Evolutionary conservation across 2,797 vertebrate species (phyloP), one percentile per base, ranked within the genome.

Genomic region (Chelmon rostratus): DNA sequence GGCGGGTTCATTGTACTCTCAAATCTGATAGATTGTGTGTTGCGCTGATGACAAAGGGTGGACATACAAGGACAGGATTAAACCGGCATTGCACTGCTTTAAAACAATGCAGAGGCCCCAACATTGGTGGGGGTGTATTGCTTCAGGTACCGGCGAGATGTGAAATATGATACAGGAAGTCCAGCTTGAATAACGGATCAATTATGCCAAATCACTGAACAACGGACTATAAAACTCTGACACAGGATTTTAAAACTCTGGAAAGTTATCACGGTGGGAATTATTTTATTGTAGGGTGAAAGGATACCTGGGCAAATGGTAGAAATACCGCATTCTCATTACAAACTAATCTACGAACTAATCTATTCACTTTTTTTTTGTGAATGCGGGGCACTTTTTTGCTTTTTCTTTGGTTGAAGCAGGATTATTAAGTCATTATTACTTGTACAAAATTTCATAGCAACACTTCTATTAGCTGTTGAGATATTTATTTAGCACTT

Each of bases 1-100:
- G 57, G 38, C 69, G 66, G 77, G 9, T 76, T 84, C n/a, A 54
- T 56, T 2, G 33, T 56, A 58, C 65, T 81, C n/a, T 64, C 23
- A 73, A 59, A 80, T 86, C 75, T 58, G 76, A 91, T 66, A 67
- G 62, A 18, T 31, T 42, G 49, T n/a, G n/a, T 62, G 57, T 40
- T 65, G 71, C 19, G 21, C 31, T 56, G 58, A 64, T 71, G 81
- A 88, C 31, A 68, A 61, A 44, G 31, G 18, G 3, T 25, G 38
- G 47, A 75, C 37, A 74, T 23, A 62, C 56, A 40, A 71, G 1
- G 28, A 42, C 42, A 73, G 66, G 58, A 74, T 58, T 35, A 42
- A 58, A 67, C 38, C 23, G 62, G 25, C 21, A 23, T 25, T 50
- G 21, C 25, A 40, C 35, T 16, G 23, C 11, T 28, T 19, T 37